Evolutionary conservation across 2,888 invertebrate species (phyloP).

Genomic region (Dynastes tityus): DNA sequence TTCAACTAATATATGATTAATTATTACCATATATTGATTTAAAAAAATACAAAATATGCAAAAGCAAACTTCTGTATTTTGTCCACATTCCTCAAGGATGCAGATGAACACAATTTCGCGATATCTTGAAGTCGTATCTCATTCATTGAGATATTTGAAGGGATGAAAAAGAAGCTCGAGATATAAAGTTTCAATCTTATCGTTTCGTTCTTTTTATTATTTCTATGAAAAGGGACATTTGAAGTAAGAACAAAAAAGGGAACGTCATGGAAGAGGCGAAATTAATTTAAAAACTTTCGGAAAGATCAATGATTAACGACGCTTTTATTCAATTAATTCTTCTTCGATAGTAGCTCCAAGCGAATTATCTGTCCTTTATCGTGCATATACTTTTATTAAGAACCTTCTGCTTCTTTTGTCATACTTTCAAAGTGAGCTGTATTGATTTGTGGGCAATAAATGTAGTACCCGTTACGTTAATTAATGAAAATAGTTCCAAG

Average conservation of each 20-base stretch:
- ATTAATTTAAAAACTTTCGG: conserved; percentile 38
- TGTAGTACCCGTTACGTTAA: no score
- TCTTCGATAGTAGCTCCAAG: conserved; percentile 9
- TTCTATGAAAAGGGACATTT: conserved; percentile 4
- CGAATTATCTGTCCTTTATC: conserved; percentile 14
- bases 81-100: no score
- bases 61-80: no score
- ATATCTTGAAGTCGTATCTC: no score
- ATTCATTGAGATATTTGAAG: neutral
- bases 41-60: no score
- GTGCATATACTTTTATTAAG: conserved; percentile 5
- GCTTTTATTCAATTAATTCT: conserved; percentile 37
- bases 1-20: no score
- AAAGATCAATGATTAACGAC: conserved; percentile 36
- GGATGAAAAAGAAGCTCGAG: neutral
- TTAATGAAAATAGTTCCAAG: no score
- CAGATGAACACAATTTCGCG: no score
- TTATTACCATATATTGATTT: no score
- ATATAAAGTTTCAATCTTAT: no score
- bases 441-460: neutral
- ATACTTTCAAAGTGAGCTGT: neutral
- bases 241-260: neutral
- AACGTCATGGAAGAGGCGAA: neutral
- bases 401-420: neutral
- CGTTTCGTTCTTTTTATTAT: neutral